A percentile compares a stretch with the other conserved stretches of the same genome.
phyloP scores from a whole-genome alignment of 2,888 invertebrate species.

The Parnassius orleans region DNA sequence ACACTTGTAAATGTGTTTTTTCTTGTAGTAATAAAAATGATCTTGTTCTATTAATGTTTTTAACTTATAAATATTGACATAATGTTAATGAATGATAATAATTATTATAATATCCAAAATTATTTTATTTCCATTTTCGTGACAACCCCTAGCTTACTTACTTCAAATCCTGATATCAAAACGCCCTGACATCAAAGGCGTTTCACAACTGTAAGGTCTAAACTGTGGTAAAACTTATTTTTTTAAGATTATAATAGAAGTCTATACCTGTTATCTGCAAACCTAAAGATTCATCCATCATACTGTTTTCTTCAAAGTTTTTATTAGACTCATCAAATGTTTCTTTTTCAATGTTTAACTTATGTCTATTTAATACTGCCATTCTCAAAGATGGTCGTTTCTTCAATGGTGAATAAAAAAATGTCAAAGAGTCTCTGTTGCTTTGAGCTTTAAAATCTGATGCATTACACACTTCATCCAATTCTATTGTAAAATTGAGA shows the following conservation, averaged over 20 bases:
- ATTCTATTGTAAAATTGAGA: slow-evolving; percentile 62
- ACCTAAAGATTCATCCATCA: slow-evolving; percentile 56
- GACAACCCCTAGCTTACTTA: no score
- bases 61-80: no score
- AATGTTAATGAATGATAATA: no score
- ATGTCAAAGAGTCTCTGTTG: slow-evolving; percentile 48
- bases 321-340: slow-evolving; percentile 30
- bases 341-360: slow-evolving; percentile 35
- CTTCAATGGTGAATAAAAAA: slow-evolving; percentile 60
- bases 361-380: slow-evolving; percentile 53
- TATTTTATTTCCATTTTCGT: no score
- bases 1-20: no score
- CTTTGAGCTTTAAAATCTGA: slow-evolving; percentile 39
- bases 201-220: no score
- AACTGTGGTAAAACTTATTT: no score
- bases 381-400: slow-evolving; percentile 60
- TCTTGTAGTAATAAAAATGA: no score
- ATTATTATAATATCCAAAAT: no score
- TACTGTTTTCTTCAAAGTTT: slow-evolving; percentile 38
- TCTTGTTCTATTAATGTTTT: no score
- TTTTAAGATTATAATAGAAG: slow-evolving; percentile 3
- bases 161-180: no score
- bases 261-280: slow-evolving; percentile 66
- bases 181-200: no score
- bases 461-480: slow-evolving; percentile 58